Evolutionary conservation across 2,113 vertebrate genomes (phyloP), one percentile per base, ranked within the genome.

Genomic region (Phasianus colchicus): DNA sequence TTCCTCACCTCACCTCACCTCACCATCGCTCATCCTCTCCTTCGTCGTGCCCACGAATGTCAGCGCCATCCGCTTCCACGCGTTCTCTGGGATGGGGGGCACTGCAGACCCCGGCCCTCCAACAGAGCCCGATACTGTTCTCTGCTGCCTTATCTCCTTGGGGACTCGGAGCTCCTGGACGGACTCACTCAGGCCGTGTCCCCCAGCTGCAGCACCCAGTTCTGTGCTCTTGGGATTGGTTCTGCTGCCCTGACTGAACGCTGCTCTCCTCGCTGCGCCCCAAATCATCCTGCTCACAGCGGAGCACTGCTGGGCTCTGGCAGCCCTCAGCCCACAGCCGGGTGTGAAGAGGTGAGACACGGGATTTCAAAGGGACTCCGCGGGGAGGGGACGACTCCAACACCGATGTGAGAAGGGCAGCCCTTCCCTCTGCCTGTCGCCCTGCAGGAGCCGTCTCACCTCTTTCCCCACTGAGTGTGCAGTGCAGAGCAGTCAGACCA

Each of bases 211-310:
- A 78, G 80, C 83, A 48, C 88, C 67, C 48, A 21, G 40, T 80
- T 87, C 45, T n/a, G 85, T 76, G 58, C 67, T 9, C 61, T 50
- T 15, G 77, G 87, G 61, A 82, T 0, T 3, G 86, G 29, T 2
- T 4, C 16, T 22, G 92, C 30, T 38, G 30, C 65, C 76, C 73
- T 82, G 87, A 95, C 85, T 96, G 78, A 93, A 93, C 91, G 89
- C 84, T 4, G 91, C 87, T 88, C 88, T 86, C 79, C 91, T 92
- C 32, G 7, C 75, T 0, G 55, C 82, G 36, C 89, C 75, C 93
- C 88, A 77, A 83, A 92, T 93, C 85, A 82, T 85, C 93, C 90
- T 61, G 74, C 86, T 91, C 77, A 11, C 1, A 92, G 88, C 29
- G 79, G 90, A 96, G 86, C 40, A 70, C 88, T 17, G 48, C 55